These are phyloP conservation scores for Tachyglossus aculeatus DNA, from an alignment of 2,797 vertebrate genomes.

Conservation along the genomic window DNA sequence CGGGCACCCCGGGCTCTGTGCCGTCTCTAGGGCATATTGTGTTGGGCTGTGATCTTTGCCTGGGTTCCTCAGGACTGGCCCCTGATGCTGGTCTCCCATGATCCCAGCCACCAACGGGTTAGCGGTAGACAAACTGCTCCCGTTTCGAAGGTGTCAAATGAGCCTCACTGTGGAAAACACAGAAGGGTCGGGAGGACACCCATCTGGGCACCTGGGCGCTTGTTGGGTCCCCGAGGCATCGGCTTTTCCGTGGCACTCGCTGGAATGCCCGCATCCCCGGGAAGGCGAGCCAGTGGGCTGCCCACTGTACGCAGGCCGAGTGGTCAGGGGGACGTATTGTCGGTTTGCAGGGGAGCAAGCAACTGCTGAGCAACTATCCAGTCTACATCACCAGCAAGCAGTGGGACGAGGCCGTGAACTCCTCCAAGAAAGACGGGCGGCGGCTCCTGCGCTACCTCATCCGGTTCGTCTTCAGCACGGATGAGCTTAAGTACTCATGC, in stretches of 20 bases:
- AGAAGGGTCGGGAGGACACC: constrained; percentile 70
- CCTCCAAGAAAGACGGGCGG: constrained; percentile 96
- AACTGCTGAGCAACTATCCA: constrained; percentile 97
- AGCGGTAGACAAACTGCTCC: constrained; percentile 71
- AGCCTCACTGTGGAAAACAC: constrained; percentile 70
- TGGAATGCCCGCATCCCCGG: too few species aligned
- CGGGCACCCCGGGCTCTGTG: too few species aligned
- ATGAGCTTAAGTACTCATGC: constrained; percentile 99
- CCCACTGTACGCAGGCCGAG: constrained; percentile 45
- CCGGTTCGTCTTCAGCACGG: constrained; percentile 97
- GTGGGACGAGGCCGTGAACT: constrained; percentile 99
- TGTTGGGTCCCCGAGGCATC: constrained; percentile 28
- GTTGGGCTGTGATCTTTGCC: too few species aligned
- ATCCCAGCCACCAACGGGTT: too few species aligned
- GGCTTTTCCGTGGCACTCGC: too few species aligned
- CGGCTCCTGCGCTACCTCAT: constrained; percentile 98
- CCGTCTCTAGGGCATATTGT: too few species aligned
- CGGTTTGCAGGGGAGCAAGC: constrained; percentile 91
- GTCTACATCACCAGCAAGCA: constrained; percentile 99
- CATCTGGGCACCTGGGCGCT: constrained; percentile 62
- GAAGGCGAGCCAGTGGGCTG: constrained; percentile 10
- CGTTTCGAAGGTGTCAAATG: constrained; percentile 60
- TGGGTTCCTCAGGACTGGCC: too few species aligned
- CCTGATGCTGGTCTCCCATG: too few species aligned
- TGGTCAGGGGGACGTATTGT: constrained; percentile 58